A percentile compares a stretch with the other conserved stretches of the same genome.
These are phyloP conservation scores for Pipa parva DNA, from an alignment of 2,113 vertebrate species.

Conservation along the genomic window DNA sequence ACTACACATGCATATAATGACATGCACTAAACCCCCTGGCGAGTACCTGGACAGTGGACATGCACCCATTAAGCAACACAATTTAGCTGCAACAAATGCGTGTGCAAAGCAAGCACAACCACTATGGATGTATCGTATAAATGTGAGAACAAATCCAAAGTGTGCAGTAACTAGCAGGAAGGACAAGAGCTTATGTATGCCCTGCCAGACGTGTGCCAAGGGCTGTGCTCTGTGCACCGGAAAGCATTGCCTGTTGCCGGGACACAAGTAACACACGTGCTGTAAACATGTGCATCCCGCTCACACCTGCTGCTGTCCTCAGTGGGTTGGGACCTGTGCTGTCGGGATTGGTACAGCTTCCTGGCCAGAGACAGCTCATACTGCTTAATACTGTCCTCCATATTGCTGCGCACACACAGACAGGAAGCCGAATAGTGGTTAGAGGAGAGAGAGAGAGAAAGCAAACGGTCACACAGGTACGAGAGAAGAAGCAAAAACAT, in stretches of 20 bases:
- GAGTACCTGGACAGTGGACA: too few species aligned
- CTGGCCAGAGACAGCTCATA: conserved; percentile 92
- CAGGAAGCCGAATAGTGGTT: conserved; percentile 26
- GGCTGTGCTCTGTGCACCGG: not conserved
- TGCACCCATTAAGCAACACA: too few species aligned
- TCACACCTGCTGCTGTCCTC: conserved; percentile 63
- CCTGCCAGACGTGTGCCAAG: not conserved
- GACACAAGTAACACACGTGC: too few species aligned
- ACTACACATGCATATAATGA: too few species aligned
- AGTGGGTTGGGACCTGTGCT: conserved; percentile 66
- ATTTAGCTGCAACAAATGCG: too few species aligned
- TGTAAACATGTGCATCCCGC: conserved; percentile 16
- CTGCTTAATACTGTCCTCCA: conserved; percentile 88
- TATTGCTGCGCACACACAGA: conserved; percentile 69
- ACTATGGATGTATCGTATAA: not conserved
- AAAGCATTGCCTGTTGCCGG: too few species aligned
- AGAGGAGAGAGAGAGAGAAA: not conserved
- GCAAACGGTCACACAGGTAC: not conserved
- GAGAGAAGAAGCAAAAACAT: not conserved
- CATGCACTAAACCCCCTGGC: too few species aligned
- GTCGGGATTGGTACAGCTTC: conserved; percentile 83
- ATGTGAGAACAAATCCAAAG: not conserved
- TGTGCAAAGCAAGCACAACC: too few species aligned
- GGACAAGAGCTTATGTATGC: not conserved
- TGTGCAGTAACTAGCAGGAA: not conserved